Base-by-base conservation (phyloP, 2,888 invertebrate species). In the Caenorhabditis sp. region DNA sequence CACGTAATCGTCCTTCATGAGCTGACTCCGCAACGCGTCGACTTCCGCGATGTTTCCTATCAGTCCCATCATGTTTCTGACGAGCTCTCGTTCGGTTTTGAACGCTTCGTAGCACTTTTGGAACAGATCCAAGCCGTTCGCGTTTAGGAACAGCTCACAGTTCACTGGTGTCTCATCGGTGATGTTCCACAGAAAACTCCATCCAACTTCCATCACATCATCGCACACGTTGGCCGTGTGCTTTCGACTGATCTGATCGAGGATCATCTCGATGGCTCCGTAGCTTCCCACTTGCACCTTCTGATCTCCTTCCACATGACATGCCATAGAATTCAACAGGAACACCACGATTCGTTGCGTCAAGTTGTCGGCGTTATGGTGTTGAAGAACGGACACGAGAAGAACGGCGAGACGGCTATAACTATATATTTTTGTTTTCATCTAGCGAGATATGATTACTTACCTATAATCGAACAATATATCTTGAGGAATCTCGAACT, bases 11-110 rank as follows among this genome's bases (percentile, higher is more conserved):
- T 95, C 93, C 81, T 95, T 95, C 96, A 98, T 96, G 70, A 98
- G 94, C 86, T 95, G 94, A 5, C 95, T 94, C 31, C 98, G 94
- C 24, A 98, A 94, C 86, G 94, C 94, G 76, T 95, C 94, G 0
- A 98, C 98, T 93, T 98, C 98, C 0, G 98, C 97, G 8, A 98
- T 97, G 93, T 98, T 98, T 7, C 98, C 98, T 89, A 94, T 92
- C 31, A 94, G 93, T 1, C 98, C 98, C 97, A 98, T 97, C 98
- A 98, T 98, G 93, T 98, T 98, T 63, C 98, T 94, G 61, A 98
- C 94, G 54, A 98, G 93, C 92, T 97, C 97, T 85, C 96, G 63
- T 59, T 88, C 85, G 2, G 68, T 75, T 56, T 83, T 82, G 82
- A 91, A 91, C n/a, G 89, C 96, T 93, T 95, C 94, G 76, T 97